A percentile compares a stretch with the other conserved stretches of the same genome.
Evolutionary conservation across 2,797 vertebrate species (phyloP).

Genomic region (Lagodon rhomboides): DNA sequence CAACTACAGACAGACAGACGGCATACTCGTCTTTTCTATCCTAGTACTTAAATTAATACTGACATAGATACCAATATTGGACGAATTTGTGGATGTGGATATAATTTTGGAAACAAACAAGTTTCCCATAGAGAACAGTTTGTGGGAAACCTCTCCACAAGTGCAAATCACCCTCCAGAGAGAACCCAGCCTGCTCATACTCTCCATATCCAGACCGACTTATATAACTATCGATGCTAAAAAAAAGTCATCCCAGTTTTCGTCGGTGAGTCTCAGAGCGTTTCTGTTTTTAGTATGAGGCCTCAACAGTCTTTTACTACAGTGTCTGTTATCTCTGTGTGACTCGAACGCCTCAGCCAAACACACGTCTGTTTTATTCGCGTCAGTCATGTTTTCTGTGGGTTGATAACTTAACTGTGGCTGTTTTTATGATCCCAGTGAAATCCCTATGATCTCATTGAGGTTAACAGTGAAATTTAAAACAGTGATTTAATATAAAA

Average conservation of each 20-base stretch:
- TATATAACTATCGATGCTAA: slow-evolving; percentile 40
- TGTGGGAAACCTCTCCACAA: slow-evolving; percentile 33
- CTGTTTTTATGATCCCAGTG: slow-evolving; percentile 62
- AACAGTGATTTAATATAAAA: slow-evolving; percentile 48
- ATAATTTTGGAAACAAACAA: slow-evolving; percentile 8
- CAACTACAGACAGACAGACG: neutral
- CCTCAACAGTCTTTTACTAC: slow-evolving; percentile 14
- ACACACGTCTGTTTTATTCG: slow-evolving; percentile 31
- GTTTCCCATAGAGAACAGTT: slow-evolving; percentile 6
- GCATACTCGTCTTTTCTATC: neutral
- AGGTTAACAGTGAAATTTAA: slow-evolving; percentile 69
- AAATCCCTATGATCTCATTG: slow-evolving; percentile 71
- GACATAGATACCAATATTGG: neutral
- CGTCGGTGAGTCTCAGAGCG: slow-evolving; percentile 9
- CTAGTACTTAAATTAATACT: neutral
- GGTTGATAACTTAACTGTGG: slow-evolving; percentile 58
- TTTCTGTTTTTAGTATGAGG: slow-evolving; percentile 20
- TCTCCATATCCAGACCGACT: slow-evolving; percentile 42
- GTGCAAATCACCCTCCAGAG: slow-evolving; percentile 31
- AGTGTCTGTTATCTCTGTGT: slow-evolving; percentile 36
- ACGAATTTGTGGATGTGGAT: neutral
- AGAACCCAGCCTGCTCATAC: slow-evolving; percentile 42
- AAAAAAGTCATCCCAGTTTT: slow-evolving; percentile 25
- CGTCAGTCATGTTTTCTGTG: slow-evolving; percentile 60
- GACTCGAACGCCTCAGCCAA: slow-evolving; percentile 16